These are phyloP conservation scores for Protophormia terraenovae DNA, from an alignment of 2,888 invertebrate species.

Conservation along the genomic window DNA sequence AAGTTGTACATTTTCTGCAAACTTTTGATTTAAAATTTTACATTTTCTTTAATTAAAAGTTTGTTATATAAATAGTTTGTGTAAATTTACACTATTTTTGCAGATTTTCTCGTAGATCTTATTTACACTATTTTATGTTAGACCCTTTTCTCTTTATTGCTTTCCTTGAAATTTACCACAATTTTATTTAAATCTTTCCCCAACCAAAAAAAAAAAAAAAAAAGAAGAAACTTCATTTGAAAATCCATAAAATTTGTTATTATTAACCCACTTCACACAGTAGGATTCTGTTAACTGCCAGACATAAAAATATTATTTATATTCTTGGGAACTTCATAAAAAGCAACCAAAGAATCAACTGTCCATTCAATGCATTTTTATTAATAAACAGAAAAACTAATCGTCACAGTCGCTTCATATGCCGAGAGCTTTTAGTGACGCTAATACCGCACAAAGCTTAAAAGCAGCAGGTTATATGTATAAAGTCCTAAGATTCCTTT, in stretches of 20 bases:
- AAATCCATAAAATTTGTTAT: slow-evolving; percentile 67
- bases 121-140: neutral
- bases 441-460: slow-evolving; percentile 23
- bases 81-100: no score
- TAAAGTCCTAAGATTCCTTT: neutral
- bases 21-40: no score
- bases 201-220: no score
- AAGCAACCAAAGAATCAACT: slow-evolving; percentile 10
- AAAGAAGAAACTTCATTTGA: slow-evolving; percentile 61
- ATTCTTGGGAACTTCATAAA: slow-evolving; percentile 58
- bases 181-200: neutral
- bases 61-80: no score
- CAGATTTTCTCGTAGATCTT: no score
- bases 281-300: slow-evolving; percentile 68
- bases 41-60: no score
- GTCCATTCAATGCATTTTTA: slow-evolving; percentile 12
- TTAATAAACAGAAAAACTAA: slow-evolving; percentile 37
- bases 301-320: slow-evolving; percentile 64
- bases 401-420: slow-evolving; percentile 27
- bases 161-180: neutral
- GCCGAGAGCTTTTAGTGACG: slow-evolving; percentile 12
- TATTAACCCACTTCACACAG: slow-evolving; percentile 71
- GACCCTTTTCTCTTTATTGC: neutral
- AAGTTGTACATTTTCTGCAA: no score
- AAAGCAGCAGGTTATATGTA: slow-evolving; percentile 15